A percentile compares a stretch with the other conserved stretches of the same genome.
phyloP scores from a whole-genome alignment of 2,888 invertebrate species.

The Lymantria monacha region DNA sequence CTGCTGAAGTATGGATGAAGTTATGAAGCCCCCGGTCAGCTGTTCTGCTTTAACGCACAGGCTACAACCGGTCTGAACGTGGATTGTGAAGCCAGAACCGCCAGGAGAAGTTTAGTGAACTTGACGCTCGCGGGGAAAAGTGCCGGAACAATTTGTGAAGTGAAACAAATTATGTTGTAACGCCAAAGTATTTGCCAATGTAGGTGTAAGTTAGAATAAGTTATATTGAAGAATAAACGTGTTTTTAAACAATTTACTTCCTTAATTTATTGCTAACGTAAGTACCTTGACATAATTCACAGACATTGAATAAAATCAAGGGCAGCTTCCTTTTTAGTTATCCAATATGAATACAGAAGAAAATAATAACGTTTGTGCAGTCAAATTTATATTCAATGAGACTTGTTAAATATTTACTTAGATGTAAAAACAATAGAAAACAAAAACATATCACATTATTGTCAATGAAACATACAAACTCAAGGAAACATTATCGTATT shows the following conservation, averaged over 20 bases:
- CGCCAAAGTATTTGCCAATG: slow-evolving; percentile 40
- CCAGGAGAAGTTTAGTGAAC: slow-evolving; percentile 35
- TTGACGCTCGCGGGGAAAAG: slow-evolving; percentile 20
- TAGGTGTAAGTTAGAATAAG: slow-evolving; percentile 48
- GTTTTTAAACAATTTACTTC: slow-evolving; percentile 28
- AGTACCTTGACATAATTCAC: slow-evolving; percentile 34
- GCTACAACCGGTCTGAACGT: slow-evolving; percentile 34
- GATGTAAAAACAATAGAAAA: background rate
- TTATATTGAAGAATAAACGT: slow-evolving; percentile 32
- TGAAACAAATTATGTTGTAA: slow-evolving; percentile 51
- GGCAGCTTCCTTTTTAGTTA: slow-evolving; percentile 22
- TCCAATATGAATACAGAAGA: background rate
- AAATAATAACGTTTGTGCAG: background rate
- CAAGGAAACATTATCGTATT: background rate
- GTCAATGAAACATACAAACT: too few relatives aligned
- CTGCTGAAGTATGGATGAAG: slow-evolving; percentile 54
- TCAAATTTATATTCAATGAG: background rate
- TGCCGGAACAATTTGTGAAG: slow-evolving; percentile 48
- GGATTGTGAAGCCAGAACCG: slow-evolving; percentile 37
- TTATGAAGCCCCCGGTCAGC: slow-evolving; percentile 50
- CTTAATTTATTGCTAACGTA: slow-evolving; percentile 32
- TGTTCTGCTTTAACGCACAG: slow-evolving; percentile 40
- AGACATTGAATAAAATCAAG: slow-evolving; percentile 22
- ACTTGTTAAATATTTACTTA: background rate
- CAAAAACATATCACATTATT: too few relatives aligned